Conservation (phyloP, 2,888 invertebrate genomes). For the Atrina japonica region DNA sequence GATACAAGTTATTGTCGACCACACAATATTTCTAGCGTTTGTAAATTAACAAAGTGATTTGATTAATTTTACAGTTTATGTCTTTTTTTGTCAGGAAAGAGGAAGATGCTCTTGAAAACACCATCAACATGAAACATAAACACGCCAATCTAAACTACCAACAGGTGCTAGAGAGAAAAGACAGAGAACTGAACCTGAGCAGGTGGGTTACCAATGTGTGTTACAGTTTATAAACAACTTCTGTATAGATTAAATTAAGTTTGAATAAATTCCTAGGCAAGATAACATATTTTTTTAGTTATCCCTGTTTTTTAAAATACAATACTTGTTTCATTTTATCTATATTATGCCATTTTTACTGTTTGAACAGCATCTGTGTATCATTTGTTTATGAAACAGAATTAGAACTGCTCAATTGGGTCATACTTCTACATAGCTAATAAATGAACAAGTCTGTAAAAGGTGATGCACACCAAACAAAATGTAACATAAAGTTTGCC, state of each 20-base stretch:
- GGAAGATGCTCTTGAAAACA: conserved; percentile 45
- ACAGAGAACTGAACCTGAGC: conserved; percentile 59
- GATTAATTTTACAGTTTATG: background rate
- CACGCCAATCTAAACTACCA: conserved; percentile 63
- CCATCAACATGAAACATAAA: conserved; percentile 58
- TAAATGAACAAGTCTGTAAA: too few species aligned
- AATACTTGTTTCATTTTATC: background rate
- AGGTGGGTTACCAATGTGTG: conserved; percentile 54
- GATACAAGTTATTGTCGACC: background rate
- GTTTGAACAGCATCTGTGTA: too few species aligned
- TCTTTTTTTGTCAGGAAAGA: conserved; percentile 45
- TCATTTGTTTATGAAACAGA: too few species aligned
- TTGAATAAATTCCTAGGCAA: background rate
- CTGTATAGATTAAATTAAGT: too few species aligned
- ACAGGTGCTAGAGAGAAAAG: conserved; percentile 56
- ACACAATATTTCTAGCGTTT: background rate
- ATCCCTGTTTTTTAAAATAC: background rate
- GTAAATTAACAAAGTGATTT: background rate
- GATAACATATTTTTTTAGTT: background rate
- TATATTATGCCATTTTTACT: too few species aligned
- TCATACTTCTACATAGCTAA: too few species aligned
- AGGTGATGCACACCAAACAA: too few species aligned
- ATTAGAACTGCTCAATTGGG: too few species aligned
- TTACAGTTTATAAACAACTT: too few species aligned
- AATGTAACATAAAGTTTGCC: background rate